phyloP scores from a whole-genome alignment of 2,113 vertebrate genomes.

The Chunga burmeisteri region DNA sequence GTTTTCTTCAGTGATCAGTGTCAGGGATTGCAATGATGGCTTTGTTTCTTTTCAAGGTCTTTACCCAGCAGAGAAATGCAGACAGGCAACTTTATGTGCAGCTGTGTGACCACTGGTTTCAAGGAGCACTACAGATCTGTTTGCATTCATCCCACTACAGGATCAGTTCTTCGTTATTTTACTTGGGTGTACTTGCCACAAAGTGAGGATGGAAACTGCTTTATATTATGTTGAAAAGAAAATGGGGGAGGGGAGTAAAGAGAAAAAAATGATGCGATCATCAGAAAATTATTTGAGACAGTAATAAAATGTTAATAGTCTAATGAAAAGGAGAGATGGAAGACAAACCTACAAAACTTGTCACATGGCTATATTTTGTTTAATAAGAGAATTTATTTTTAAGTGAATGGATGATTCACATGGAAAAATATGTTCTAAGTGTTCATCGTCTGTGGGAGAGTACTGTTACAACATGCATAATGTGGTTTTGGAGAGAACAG shows the following conservation, averaged over 20 bases:
- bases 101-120: neutral
- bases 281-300: conserved; percentile 15
- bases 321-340: conserved; percentile 5
- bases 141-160: neutral
- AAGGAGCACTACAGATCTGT: neutral
- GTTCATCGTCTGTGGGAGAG: conserved; percentile 41
- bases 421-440: conserved; percentile 56
- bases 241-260: neutral
- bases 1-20: neutral
- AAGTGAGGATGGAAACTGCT: neutral
- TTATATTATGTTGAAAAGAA: neutral
- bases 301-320: neutral
- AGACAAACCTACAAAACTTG: neutral
- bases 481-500: conserved; percentile 36
- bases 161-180: neutral
- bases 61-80: neutral
- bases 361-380: conserved; percentile 20
- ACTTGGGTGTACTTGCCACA: neutral
- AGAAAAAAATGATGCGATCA: neutral
- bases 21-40: neutral
- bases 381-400: conserved; percentile 39
- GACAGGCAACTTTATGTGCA: neutral
- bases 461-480: conserved; percentile 56
- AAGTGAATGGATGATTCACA: conserved; percentile 61
- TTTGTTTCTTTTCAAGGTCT: neutral